Percentiles rank a stretch among this genome's conserved stretches.
Conservation (phyloP, 2,797 vertebrate genomes). For the Rhinella marina region DNA sequence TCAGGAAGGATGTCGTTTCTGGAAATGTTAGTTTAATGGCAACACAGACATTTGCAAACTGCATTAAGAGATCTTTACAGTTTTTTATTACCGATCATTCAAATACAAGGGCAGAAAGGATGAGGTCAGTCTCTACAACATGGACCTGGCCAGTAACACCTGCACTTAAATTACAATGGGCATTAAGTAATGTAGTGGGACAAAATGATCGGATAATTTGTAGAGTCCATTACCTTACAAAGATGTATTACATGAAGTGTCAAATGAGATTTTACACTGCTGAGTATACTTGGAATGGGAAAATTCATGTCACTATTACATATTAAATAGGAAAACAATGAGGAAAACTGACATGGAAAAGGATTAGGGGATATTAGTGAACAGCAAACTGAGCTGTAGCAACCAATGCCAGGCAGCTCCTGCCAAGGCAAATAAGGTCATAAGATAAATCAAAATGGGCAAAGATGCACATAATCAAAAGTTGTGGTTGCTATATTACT, state of each 20-base stretch:
- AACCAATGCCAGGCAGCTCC: neutral
- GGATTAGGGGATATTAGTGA: neutral
- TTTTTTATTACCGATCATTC: constrained; percentile 22
- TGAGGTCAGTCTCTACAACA: constrained; percentile 12
- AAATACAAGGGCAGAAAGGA: constrained; percentile 11
- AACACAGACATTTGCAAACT: constrained; percentile 31
- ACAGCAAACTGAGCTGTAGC: neutral
- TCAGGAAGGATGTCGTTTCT: constrained; percentile 40
- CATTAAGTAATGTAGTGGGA: neutral
- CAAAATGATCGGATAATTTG: neutral
- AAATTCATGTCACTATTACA: neutral
- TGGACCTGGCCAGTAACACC: neutral
- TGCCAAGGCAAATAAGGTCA: too few species aligned
- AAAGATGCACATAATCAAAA: too few species aligned
- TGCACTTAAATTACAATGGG: neutral
- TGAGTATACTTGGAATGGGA: neutral
- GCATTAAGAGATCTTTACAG: constrained; percentile 38
- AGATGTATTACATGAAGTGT: neutral
- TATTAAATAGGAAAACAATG: neutral
- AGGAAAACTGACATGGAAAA: neutral
- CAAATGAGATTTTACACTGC: neutral
- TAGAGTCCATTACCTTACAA: neutral
- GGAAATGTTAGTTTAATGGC: constrained; percentile 37
- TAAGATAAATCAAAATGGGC: too few species aligned
- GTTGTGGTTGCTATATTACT: too few species aligned